These are phyloP conservation scores for Enteromius thamalakanensis DNA, from an alignment of 2,797 vertebrate genomes.

Conservation along the genomic window DNA sequence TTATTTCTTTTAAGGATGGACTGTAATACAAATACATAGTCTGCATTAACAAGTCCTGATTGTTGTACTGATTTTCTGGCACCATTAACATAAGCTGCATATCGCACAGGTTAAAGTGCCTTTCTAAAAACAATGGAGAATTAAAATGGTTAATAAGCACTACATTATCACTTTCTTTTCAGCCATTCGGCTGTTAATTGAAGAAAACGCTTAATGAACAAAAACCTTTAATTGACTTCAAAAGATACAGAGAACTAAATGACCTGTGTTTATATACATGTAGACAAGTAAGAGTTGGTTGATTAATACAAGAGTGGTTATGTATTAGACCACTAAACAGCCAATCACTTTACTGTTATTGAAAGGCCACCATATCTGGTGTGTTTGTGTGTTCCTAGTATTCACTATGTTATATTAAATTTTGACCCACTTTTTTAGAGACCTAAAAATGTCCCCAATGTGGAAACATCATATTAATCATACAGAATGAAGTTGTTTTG, in stretches of 20 bases:
- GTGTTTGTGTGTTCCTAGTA: background rate
- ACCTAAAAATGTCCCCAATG: no score
- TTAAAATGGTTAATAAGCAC: slow-evolving; percentile 11
- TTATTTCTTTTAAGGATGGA: background rate
- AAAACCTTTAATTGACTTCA: background rate
- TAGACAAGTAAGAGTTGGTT: background rate
- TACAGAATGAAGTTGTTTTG: no score
- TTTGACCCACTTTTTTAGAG: no score
- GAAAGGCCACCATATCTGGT: background rate
- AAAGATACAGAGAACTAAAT: background rate
- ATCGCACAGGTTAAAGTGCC: background rate
- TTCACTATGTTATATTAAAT: no score
- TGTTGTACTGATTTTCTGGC: background rate
- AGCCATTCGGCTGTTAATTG: background rate
- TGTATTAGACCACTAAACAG: background rate
- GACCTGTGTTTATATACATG: background rate
- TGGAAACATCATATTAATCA: no score
- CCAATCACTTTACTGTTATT: background rate
- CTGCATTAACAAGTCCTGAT: background rate
- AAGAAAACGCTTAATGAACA: background rate
- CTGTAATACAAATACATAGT: background rate
- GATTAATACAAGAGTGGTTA: background rate
- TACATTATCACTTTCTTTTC: background rate
- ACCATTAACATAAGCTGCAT: background rate
- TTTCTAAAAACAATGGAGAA: background rate